Evolutionary conservation across 2,797 vertebrate genomes (phyloP).

Genomic region (Amblyopsis hoosieri): DNA sequence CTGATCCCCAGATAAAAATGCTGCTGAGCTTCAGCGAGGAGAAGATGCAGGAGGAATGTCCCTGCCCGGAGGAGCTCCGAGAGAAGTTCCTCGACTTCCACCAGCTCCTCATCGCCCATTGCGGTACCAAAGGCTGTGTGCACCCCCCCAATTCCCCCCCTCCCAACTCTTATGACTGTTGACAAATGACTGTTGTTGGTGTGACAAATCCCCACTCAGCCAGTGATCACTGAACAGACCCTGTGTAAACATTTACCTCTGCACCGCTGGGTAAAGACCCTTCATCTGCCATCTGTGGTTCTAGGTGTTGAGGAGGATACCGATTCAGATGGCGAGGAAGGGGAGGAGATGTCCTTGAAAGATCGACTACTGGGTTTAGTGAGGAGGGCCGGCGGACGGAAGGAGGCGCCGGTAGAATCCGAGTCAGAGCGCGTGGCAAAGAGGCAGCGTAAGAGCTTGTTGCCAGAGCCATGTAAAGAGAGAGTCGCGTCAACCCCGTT

Average conservation of each 20-base stretch:
- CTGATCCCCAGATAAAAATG: conserved; percentile 87
- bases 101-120: conserved; percentile 86
- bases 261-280: conserved; percentile 3
- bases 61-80: conserved; percentile 86
- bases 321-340: conserved; percentile 77
- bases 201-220: conserved; percentile 12
- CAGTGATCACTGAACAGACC: background rate
- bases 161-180: conserved; percentile 9
- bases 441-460: conserved; percentile 45
- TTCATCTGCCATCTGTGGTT: conserved; percentile 27
- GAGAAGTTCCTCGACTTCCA: conserved; percentile 90
- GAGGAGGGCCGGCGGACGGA: conserved; percentile 80
- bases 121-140: conserved; percentile 74
- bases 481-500: too few species aligned
- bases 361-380: conserved; percentile 82
- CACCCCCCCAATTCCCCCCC: too few species aligned
- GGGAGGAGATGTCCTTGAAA: conserved; percentile 79
- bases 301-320: conserved; percentile 85
- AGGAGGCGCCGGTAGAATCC: conserved; percentile 77
- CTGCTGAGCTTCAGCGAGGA: conserved; percentile 89
- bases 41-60: conserved; percentile 83
- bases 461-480: background rate
- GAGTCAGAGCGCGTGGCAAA: conserved; percentile 61
- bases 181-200: background rate
- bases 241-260: background rate